phyloP scores from a whole-genome alignment of 2,113 vertebrate species.

The Onychorhynchus coronatus region DNA sequence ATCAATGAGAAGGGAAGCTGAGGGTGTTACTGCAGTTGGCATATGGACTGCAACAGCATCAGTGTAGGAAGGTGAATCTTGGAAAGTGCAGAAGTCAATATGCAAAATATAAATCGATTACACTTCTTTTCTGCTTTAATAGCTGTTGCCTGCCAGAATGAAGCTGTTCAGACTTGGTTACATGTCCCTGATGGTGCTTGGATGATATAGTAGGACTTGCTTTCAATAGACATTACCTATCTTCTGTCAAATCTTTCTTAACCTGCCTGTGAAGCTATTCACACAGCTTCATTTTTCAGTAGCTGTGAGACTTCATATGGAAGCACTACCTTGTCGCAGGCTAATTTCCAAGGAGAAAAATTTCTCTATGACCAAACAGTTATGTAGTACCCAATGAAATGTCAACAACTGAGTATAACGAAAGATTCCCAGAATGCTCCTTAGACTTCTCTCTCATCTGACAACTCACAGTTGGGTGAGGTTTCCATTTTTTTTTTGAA shows the following conservation, averaged over 20 bases:
- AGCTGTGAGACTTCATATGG: not conserved
- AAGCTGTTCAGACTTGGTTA: not conserved
- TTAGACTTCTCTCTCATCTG: not conserved
- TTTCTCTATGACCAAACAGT: not conserved
- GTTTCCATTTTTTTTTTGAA: not conserved
- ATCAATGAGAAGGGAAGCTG: not conserved
- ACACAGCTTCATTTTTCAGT: not conserved
- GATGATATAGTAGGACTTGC: not conserved
- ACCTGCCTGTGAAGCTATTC: not conserved
- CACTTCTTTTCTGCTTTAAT: slow-evolving; percentile 2
- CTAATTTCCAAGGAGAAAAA: not conserved
- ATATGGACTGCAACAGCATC: not conserved
- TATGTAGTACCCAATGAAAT: not conserved
- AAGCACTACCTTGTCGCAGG: not conserved
- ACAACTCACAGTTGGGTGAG: not conserved
- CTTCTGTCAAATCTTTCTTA: not conserved
- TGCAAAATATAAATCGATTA: not conserved
- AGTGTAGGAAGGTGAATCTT: not conserved
- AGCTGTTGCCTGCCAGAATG: not conserved
- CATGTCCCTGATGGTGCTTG: not conserved
- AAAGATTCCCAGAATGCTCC: not conserved
- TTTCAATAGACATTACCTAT: not conserved
- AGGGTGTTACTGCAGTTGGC: not conserved
- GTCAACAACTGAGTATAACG: not conserved
- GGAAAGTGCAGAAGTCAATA: slow-evolving; percentile 26